Conservation (phyloP, 2,113 vertebrate genomes). For the Brevimyrus niger region DNA sequence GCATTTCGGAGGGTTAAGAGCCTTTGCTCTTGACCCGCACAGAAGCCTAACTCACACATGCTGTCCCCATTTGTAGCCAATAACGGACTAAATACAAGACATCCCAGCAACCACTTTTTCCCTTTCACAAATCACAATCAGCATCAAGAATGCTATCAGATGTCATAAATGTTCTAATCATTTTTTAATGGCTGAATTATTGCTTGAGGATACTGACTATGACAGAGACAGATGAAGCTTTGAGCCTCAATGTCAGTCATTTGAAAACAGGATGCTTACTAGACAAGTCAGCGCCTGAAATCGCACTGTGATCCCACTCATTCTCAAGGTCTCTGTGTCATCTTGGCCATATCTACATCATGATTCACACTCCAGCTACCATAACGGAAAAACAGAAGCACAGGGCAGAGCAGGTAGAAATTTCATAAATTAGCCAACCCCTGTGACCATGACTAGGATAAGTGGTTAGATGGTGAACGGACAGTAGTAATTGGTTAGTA, state of each 20-base stretch:
- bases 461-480: background rate
- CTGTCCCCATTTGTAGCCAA: background rate
- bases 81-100: background rate
- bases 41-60: background rate
- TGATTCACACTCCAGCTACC: background rate
- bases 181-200: background rate
- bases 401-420: background rate
- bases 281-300: background rate
- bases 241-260: background rate
- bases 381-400: background rate
- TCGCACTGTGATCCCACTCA: background rate
- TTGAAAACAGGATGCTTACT: background rate
- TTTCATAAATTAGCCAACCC: background rate
- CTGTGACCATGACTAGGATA: background rate
- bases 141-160: background rate
- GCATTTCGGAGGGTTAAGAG: background rate
- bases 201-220: background rate
- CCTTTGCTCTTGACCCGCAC: background rate
- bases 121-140: background rate
- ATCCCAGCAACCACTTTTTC: background rate
- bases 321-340: background rate
- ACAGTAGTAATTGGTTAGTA: background rate
- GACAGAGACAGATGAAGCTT: background rate
- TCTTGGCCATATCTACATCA: background rate
- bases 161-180: background rate